Evolutionary conservation across 2,888 invertebrate species (phyloP), one percentile per base, ranked within the genome.

Genomic region (Byasa hedistus): DNA sequence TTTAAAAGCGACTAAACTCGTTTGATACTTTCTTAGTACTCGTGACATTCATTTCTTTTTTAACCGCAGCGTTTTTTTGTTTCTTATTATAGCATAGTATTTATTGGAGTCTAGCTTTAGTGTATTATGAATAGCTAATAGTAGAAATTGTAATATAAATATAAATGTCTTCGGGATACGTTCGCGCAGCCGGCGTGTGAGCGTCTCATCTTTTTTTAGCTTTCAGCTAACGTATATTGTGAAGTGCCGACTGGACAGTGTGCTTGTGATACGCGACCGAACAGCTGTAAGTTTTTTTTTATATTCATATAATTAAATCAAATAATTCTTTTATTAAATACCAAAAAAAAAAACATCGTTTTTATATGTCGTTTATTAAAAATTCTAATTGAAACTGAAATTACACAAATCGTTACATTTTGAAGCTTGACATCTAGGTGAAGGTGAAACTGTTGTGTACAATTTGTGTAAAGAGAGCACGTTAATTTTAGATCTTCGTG

Each of bases 151-250:
- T 22, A 22, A 24, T 57, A 22, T 65, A 61, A 61, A 65, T 64
- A 62, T 61, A 61, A 62, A 55, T 52, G n/a, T 44, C 62, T 60
- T 65, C 55, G 36, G 51, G 70, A 76, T 80, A 78, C 78, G 75
- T 79, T 73, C 73, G 76, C 76, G 75, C 83, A 81, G 81, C 78
- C 78, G 73, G 70, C 79, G 75, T 79, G 81, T 89, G 89, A 89
- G 82, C 88, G 83, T 82, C 73, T 72, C 70, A 72, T 82, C 90
- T 90, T 87, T 87, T 89, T 89, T 85, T 91, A 90, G 90, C 87
- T 79, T 86, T 86, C 83, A 89, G 86, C 89, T 76, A 80, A 81
- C 80, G 83, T 79, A 82, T 79, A 80, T 79, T 71, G 73, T 75
- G 77, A 76, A 78, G 76, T 76, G 78, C 76, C 75, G 77, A 78